Percentiles rank a stretch among this genome's conserved stretches.
phyloP scores from a whole-genome alignment of 2,113 vertebrate genomes.

The Arenaria interpres region DNA sequence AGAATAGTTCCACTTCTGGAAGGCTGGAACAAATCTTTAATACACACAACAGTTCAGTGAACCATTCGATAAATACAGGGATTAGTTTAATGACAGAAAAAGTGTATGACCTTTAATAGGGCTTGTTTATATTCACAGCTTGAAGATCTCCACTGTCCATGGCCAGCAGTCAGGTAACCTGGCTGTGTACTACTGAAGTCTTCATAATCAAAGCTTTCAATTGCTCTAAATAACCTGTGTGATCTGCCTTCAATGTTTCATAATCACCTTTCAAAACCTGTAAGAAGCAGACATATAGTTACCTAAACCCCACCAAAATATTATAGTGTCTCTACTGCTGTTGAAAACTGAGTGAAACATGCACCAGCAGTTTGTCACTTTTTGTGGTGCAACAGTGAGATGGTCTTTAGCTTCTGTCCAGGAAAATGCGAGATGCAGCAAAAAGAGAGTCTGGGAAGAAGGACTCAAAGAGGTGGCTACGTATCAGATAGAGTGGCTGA shows the following conservation, averaged over 20 bases:
- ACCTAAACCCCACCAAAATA: background rate
- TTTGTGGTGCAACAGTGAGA: background rate
- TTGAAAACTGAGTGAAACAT: background rate
- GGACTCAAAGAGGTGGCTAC: background rate
- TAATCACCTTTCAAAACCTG: background rate
- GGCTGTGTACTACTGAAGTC: background rate
- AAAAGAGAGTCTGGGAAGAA: background rate
- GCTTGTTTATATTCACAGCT: background rate
- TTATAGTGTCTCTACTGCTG: background rate
- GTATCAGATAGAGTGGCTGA: background rate
- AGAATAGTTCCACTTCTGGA: background rate
- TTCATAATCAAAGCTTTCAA: background rate
- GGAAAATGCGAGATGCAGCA: background rate
- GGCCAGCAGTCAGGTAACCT: background rate
- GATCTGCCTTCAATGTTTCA: background rate
- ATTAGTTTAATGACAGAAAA: background rate
- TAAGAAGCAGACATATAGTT: background rate
- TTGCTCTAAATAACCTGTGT: background rate
- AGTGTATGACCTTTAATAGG: background rate
- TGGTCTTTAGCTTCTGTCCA: background rate
- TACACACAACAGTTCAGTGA: background rate
- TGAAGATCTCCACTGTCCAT: background rate
- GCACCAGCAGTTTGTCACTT: background rate
- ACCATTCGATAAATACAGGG: background rate
- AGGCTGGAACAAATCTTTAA: background rate